phyloP scores from a whole-genome alignment of 2,888 invertebrate species.

The Helicoverpa assulta region DNA sequence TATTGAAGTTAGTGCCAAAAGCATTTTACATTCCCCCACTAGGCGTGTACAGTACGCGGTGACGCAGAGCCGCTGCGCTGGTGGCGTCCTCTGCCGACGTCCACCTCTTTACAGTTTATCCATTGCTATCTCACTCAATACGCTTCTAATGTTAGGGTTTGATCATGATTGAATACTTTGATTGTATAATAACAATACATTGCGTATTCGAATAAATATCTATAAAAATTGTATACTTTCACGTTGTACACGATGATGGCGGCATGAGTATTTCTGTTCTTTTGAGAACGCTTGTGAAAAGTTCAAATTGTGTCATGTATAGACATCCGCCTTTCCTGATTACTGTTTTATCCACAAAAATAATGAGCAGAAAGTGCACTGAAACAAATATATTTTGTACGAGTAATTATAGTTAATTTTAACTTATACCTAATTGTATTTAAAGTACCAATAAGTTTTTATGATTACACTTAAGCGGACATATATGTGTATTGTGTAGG shows the following conservation, averaged over 20 bases:
- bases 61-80: slow-evolving; percentile 59
- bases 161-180: slow-evolving; percentile 65
- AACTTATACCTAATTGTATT: slow-evolving; percentile 76
- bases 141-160: slow-evolving; percentile 81
- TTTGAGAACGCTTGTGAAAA: slow-evolving; percentile 58
- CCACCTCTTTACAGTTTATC: slow-evolving; percentile 62
- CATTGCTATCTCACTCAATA: slow-evolving; percentile 75
- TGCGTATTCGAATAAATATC: slow-evolving; percentile 57
- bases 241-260: slow-evolving; percentile 56
- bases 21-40: slow-evolving; percentile 81
- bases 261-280: slow-evolving; percentile 30
- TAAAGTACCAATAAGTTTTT: slow-evolving; percentile 80
- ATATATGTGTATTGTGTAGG: slow-evolving; percentile 66
- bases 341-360: slow-evolving; percentile 64
- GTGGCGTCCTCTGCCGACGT: slow-evolving; percentile 55
- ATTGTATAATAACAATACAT: slow-evolving; percentile 58
- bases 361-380: slow-evolving; percentile 75
- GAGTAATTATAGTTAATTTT: slow-evolving; percentile 83
- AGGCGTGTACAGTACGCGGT: slow-evolving; percentile 75
- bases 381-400: slow-evolving; percentile 83
- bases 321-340: slow-evolving; percentile 66
- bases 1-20: slow-evolving; percentile 89
- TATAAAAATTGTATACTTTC: slow-evolving; percentile 62
- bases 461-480: slow-evolving; percentile 76
- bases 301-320: slow-evolving; percentile 59